phyloP scores from a whole-genome alignment of 2,888 invertebrate species.

The Buathra laborator region DNA sequence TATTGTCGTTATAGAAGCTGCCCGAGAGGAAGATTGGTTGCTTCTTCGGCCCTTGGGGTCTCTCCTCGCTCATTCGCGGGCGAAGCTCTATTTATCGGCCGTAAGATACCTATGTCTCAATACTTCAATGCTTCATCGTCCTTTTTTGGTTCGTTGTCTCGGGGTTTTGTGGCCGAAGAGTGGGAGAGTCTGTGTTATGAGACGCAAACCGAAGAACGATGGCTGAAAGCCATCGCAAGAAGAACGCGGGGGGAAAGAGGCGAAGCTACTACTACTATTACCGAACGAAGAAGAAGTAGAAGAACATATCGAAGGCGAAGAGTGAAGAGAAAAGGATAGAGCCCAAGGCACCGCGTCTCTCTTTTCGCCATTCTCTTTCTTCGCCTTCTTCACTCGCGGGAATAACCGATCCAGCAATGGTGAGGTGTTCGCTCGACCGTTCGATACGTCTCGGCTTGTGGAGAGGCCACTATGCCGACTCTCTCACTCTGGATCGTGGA shows the following conservation, averaged over 20 bases:
- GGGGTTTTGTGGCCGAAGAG: slow-evolving; percentile 1
- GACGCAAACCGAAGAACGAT: slow-evolving; percentile 42
- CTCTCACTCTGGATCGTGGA: slow-evolving; percentile 47
- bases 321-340: slow-evolving; percentile 72
- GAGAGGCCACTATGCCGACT: slow-evolving; percentile 38
- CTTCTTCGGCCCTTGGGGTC: slow-evolving; percentile 69
- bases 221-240: slow-evolving; percentile 64
- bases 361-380: slow-evolving; percentile 44
- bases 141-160: slow-evolving; percentile 15
- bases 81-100: slow-evolving; percentile 76
- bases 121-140: slow-evolving; percentile 70
- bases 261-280: slow-evolving; percentile 61
- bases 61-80: slow-evolving; percentile 54
- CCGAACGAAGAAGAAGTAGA: slow-evolving; percentile 49
- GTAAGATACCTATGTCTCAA: slow-evolving; percentile 80
- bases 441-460: slow-evolving; percentile 64
- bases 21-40: slow-evolving; percentile 77
- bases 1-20: slow-evolving; percentile 74
- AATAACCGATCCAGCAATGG: slow-evolving; percentile 63
- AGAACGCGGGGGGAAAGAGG: slow-evolving; percentile 72
- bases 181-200: slow-evolving; percentile 14
- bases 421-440: slow-evolving; percentile 69
- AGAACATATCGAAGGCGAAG: slow-evolving; percentile 53
- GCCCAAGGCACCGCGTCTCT: slow-evolving; percentile 76
- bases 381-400: slow-evolving; percentile 52